Base-by-base conservation (phyloP, 2,113 vertebrate species). In the Macaca nemestrina region DNA sequence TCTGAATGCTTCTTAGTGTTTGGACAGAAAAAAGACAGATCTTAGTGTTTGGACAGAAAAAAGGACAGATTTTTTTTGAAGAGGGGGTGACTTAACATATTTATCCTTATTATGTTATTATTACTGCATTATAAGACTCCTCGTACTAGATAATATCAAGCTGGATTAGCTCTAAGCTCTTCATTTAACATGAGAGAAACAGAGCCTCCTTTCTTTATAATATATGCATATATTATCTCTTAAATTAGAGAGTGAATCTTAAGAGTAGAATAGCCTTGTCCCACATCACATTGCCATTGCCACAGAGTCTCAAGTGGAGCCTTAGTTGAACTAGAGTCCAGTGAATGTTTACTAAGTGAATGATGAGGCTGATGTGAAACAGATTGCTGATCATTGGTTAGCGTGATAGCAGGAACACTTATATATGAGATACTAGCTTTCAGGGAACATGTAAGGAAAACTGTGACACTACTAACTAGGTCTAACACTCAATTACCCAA, bases 131-230 rank as follows among this genome's bases (percentile, higher is more conserved):
- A 30, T 27, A 59, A 84, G 64, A 88, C 9, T 80, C 35, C n/a
- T 35, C 3, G 5, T 35, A 86, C 20, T 78, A 75, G 45, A 96
- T 0, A 72, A 73, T 55, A 87, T 32, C 38, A 68, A 64, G 35
- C 3, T 57, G 12, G 9, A 45, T 78, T 86, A 70, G 35, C 48
- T 57, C 7, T 92, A 75, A 68, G 59, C 11, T 43, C 35, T 90
- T 96, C 32, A 38, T 93, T 94, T 96, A 76, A 68, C 52, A 82
- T 68, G 23, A 18, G 35, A 61, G 72, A 92, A 73, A 90, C 2
- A 73, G 8, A 78, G 6, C 4, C 55, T 82, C 6, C 48, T 82
- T 84, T 86, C 30, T 32, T 91, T 79, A 14, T 73, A 93, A 95
- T 79, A 93, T 96, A 92, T 76, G 27, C 13, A 92, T 27, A 10